Evolutionary conservation across 1,140 invertebrate genomes (phyloP).

Genomic region (Meloidogyne floridensis): DNA sequence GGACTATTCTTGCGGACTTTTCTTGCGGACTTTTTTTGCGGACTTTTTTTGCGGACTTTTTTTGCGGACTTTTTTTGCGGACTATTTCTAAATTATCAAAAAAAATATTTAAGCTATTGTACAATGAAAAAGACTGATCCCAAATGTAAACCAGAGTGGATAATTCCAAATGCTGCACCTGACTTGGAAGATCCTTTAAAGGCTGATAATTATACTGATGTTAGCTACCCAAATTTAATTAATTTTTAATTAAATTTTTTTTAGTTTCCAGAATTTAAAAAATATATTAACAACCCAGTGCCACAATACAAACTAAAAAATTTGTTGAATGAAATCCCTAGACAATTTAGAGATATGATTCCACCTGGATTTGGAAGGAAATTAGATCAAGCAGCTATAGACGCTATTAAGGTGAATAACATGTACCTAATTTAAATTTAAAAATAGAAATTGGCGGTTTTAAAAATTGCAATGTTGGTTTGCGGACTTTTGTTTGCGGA

Average conservation of each 20-base stretch:
- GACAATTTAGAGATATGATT: background rate
- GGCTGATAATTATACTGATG: slow-evolving; percentile 6
- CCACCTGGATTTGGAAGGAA: background rate
- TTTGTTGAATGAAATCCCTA: background rate
- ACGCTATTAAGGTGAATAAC: background rate
- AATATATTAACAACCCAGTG: background rate
- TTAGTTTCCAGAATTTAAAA: background rate
- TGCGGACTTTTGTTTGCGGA: no score
- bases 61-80: no score
- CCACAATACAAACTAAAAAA: background rate
- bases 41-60: no score
- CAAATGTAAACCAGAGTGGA: slow-evolving; percentile 3
- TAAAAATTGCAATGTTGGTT: no score
- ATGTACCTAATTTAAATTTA: no score
- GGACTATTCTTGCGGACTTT: no score
- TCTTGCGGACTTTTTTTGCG: no score
- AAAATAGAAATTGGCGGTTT: no score
- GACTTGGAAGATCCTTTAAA: background rate
- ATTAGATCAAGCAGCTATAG: background rate
- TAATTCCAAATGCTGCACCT: background rate
- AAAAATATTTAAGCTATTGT: slow-evolving; percentile 15
- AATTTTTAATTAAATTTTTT: background rate
- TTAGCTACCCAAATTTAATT: background rate
- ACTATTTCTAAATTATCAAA: no score
- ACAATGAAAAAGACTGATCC: background rate